Evolutionary conservation across 2,797 vertebrate genomes (phyloP).

Genomic region (Parauchenoglanis ngamensis): DNA sequence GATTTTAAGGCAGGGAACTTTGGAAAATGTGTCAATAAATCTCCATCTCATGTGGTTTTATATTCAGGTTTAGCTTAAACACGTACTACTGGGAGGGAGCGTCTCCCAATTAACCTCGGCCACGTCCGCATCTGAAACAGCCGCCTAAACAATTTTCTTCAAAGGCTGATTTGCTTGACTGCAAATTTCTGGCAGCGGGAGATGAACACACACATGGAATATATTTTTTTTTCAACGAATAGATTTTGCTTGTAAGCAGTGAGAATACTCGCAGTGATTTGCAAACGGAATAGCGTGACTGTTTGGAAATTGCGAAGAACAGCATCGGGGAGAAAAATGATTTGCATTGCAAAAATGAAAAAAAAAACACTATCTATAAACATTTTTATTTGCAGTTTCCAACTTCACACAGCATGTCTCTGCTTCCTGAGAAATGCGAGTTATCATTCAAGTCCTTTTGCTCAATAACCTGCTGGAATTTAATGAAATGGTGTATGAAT

Average conservation of each 20-base stretch:
- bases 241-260: constrained; percentile 10
- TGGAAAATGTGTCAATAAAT: neutral
- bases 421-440: neutral
- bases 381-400: neutral
- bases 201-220: constrained; percentile 3
- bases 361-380: neutral
- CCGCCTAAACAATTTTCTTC: constrained; percentile 5
- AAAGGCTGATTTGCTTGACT: constrained; percentile 17
- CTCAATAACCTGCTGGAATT: neutral
- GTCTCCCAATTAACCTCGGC: constrained; percentile 5
- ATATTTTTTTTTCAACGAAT: neutral
- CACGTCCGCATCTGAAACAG: neutral
- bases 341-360: neutral
- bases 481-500: neutral
- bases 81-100: neutral
- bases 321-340: neutral
- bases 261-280: neutral
- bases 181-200: neutral
- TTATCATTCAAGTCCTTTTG: neutral
- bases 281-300: neutral
- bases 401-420: neutral
- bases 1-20: neutral
- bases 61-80: neutral
- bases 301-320: neutral
- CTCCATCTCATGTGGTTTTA: neutral